These are phyloP conservation scores for Platerodrilus igneus DNA, from an alignment of 2,888 invertebrate genomes.

Conservation along the genomic window DNA sequence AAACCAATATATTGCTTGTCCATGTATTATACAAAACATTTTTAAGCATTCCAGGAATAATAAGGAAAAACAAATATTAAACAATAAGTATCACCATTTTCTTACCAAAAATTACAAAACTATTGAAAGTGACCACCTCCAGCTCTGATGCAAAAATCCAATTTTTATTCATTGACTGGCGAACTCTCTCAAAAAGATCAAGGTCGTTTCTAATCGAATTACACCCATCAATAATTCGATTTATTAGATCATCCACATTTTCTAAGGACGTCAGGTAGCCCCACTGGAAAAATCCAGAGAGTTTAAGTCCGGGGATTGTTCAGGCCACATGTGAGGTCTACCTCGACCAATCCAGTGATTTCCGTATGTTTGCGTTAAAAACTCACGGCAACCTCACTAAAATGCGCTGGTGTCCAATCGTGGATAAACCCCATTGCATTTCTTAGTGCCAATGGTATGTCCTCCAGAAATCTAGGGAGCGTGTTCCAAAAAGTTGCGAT, in stretches of 20 bases:
- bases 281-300: constrained; percentile 25
- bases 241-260: constrained; percentile 26
- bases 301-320: constrained; percentile 24
- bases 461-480: constrained; percentile 21
- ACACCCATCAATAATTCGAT: constrained; percentile 26
- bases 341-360: constrained; percentile 29
- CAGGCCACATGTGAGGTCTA: constrained; percentile 25
- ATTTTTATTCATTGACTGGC: too few relatives aligned
- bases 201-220: constrained; percentile 21
- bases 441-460: constrained; percentile 25
- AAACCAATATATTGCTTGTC: too few relatives aligned
- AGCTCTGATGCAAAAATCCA: too few relatives aligned
- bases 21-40: too few relatives aligned
- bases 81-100: too few relatives aligned
- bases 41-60: too few relatives aligned
- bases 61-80: too few relatives aligned
- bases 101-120: too few relatives aligned
- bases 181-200: too few relatives aligned
- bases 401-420: constrained; percentile 38
- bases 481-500: constrained; percentile 16
- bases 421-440: constrained; percentile 33
- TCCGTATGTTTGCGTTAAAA: constrained; percentile 17
- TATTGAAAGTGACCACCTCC: too few relatives aligned
- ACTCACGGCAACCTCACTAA: constrained; percentile 23
- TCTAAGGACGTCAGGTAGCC: constrained; percentile 14